Evolutionary conservation across 2,113 vertebrate species (phyloP), one percentile per base, ranked within the genome.

Genomic region (Nycticorax nycticorax): DNA sequence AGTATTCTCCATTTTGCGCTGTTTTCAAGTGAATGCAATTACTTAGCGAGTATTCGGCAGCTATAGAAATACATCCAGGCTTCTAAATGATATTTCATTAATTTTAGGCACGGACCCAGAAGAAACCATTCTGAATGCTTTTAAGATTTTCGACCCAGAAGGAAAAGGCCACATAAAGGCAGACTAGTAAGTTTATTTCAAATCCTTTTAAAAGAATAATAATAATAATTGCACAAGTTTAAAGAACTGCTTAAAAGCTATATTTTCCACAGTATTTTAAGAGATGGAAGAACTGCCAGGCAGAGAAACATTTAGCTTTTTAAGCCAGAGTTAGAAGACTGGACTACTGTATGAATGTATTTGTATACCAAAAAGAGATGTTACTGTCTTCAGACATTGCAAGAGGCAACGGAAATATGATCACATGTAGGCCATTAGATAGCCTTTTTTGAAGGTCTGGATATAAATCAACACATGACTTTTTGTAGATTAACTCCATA

Each of bases 111-210:
- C 99, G 3, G 99, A 99, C 95, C 98, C 99, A 4, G 99, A 99
- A 96, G 99, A 99, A 97, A 99, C 98, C 90, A 99, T 99, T 87
- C 97, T 99, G 62, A 99, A 99, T 1, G 99, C 99, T 94, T 99
- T 99, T 92, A 99, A 99, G 97, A 98, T 99, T 96, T 99, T 99
- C 14, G 99, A 99, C 96, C 98, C 98, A 21, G 99, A 99, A 92
- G 98, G 98, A 80, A 99, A 98, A 93, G 99, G 99, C 43, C 97
- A 98, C 67, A 94, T 99, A 93, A 99, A 98, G 97, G 99, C 98
- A 91, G 99, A 99, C 23, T 98, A 99, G 99, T 99, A 97, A 98
- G 99, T 97, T 83, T 74, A 87, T 89, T 89, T 89, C 69, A 67
- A 92, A 79, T 71, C 33, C 41, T 84, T 82, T 68, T 48, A 55